phyloP scores from a whole-genome alignment of 2,113 vertebrate species.

The Xiphias gladius region DNA sequence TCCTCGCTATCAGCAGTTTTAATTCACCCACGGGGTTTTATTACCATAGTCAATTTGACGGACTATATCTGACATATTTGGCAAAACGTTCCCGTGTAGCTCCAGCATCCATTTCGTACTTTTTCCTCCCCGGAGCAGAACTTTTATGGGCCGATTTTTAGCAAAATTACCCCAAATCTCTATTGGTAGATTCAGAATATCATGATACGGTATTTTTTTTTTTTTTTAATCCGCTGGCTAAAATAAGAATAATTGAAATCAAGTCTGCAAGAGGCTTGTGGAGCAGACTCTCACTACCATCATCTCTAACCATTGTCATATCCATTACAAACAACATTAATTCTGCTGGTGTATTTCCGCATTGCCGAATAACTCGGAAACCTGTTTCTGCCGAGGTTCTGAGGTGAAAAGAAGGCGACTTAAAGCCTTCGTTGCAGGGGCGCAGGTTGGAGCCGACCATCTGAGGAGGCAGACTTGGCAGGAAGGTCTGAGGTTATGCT shows the following conservation, averaged over 20 bases:
- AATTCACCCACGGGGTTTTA: slow-evolving; percentile 19
- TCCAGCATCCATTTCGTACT: neutral
- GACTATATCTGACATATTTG: neutral
- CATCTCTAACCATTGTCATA: neutral
- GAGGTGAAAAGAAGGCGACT: neutral
- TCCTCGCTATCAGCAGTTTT: neutral
- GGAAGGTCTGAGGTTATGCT: neutral
- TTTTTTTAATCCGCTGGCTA: neutral
- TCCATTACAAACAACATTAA: neutral
- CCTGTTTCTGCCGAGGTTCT: neutral
- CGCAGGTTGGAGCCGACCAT: neutral
- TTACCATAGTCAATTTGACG: slow-evolving; percentile 15
- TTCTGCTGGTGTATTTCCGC: neutral
- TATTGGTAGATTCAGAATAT: neutral
- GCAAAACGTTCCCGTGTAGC: neutral
- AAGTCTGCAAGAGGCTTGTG: neutral
- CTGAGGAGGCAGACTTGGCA: neutral
- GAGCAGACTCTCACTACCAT: neutral
- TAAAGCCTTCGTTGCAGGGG: neutral
- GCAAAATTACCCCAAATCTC: slow-evolving; percentile 2
- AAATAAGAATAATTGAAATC: neutral
- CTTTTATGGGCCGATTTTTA: neutral
- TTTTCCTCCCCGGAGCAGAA: neutral
- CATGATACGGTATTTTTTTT: no score
- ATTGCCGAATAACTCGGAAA: slow-evolving; percentile 7